Evolutionary conservation across 2,797 vertebrate species (phyloP).

Genomic region (Eospalax fontanierii): DNA sequence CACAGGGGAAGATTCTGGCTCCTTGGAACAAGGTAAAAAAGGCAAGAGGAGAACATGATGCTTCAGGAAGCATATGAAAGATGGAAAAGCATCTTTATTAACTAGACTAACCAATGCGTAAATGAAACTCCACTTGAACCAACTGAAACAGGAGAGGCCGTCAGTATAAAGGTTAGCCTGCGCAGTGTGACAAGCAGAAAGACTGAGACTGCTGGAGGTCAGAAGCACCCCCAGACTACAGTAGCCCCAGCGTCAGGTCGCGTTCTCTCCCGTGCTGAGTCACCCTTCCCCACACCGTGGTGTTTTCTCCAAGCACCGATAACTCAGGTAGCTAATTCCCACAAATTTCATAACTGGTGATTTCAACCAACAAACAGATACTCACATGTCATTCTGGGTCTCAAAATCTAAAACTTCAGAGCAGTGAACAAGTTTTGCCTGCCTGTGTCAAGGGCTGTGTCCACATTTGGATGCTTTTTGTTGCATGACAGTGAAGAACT

Average conservation of each 20-base stretch:
- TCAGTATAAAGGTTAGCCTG: background rate
- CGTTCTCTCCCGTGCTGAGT: background rate
- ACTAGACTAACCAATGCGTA: background rate
- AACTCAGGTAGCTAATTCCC: background rate
- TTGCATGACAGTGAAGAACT: background rate
- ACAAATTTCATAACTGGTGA: background rate
- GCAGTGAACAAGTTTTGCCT: background rate
- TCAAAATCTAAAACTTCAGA: constrained; percentile 22
- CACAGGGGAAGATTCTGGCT: background rate
- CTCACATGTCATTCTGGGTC: background rate
- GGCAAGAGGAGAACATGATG: constrained; percentile 19
- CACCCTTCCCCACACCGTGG: background rate
- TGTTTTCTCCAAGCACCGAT: background rate
- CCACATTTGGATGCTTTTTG: background rate
- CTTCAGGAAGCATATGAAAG: background rate
- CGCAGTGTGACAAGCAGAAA: too few species aligned
- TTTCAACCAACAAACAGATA: background rate
- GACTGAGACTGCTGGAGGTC: background rate
- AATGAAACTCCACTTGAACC: background rate
- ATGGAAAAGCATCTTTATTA: background rate
- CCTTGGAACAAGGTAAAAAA: background rate
- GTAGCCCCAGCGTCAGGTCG: background rate
- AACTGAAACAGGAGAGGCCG: background rate
- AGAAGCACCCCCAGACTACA: too few species aligned
- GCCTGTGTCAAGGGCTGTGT: background rate